phyloP scores from a whole-genome alignment of 2,113 vertebrate genomes.

The Pedionomus torquatus region DNA sequence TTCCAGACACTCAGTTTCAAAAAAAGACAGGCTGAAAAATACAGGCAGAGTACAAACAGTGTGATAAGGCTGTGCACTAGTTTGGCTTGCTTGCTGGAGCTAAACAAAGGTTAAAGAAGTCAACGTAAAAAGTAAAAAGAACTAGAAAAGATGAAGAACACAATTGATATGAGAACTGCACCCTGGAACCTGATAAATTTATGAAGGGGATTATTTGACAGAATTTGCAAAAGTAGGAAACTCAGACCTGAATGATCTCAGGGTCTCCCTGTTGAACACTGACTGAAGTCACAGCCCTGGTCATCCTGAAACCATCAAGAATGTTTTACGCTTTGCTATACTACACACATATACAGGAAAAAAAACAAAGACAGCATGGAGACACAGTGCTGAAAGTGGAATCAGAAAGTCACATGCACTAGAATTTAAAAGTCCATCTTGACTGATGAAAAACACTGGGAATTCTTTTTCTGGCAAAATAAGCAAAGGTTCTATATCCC shows the following conservation, averaged over 20 bases:
- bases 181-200: neutral
- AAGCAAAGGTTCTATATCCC: neutral
- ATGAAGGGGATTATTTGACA: neutral
- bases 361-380: neutral
- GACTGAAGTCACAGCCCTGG: fast-evolving
- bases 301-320: neutral
- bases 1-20: neutral
- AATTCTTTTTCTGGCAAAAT: neutral
- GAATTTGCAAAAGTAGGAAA: neutral
- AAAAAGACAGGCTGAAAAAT: neutral
- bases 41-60: neutral
- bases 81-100: neutral
- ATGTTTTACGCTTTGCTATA: neutral
- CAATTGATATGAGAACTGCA: neutral
- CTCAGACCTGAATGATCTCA: neutral
- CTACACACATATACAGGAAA: neutral
- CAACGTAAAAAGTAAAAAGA: neutral
- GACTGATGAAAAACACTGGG: neutral
- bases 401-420: neutral
- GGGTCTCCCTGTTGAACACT: neutral
- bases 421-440: neutral
- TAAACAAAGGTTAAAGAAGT: neutral
- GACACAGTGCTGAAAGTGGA: neutral
- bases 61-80: neutral
- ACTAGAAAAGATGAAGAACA: neutral